These are phyloP conservation scores for Ridgeia piscesae DNA, from an alignment of 1,140 invertebrate genomes.

Conservation along the genomic window DNA sequence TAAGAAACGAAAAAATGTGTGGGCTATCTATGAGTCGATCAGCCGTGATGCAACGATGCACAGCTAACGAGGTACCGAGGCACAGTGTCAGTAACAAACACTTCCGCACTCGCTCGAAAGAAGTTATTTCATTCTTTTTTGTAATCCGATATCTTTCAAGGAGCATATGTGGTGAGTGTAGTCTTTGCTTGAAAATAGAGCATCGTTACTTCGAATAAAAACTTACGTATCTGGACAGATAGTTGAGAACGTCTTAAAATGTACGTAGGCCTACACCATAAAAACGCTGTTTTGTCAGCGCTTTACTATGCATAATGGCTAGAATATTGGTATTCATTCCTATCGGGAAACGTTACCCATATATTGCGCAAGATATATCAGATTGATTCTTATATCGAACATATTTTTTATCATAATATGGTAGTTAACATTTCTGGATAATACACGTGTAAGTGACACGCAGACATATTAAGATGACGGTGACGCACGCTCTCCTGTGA, in stretches of 20 bases:
- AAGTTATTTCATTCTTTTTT: not conserved
- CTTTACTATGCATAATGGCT: not conserved
- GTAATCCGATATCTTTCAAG: no score
- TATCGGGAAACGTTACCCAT: not conserved
- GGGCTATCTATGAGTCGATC: no score
- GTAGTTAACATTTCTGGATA: no score
- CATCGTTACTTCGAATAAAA: not conserved
- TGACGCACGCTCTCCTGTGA: no score
- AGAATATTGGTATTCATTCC: not conserved
- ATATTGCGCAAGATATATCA: not conserved
- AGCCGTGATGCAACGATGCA: no score
- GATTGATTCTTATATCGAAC: not conserved
- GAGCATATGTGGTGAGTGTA: not conserved
- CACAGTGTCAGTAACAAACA: not conserved
- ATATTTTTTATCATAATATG: no score
- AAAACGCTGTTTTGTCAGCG: not conserved
- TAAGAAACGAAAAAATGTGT: no score
- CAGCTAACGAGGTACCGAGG: no score
- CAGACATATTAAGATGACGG: no score
- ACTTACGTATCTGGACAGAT: not conserved
- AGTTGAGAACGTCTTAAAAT: not conserved
- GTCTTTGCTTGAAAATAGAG: not conserved
- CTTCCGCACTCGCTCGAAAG: not conserved
- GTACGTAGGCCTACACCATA: not conserved
- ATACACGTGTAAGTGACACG: no score